Conservation (phyloP, 2,113 vertebrate species). For the Dicentrarchus labrax region DNA sequence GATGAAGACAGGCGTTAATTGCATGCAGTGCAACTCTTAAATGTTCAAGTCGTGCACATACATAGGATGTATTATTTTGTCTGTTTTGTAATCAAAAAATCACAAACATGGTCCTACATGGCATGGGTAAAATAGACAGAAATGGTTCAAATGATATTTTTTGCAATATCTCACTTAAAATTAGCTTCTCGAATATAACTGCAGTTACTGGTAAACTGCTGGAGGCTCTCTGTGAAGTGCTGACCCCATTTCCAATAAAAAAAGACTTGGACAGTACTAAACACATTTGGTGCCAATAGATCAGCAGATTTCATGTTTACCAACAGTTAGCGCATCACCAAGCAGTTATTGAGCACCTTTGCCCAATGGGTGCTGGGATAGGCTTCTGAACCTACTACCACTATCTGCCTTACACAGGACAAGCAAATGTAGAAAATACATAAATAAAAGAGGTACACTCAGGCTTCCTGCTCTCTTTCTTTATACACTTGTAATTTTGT, state of each 20-base stretch:
- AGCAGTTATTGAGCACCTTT: not conserved
- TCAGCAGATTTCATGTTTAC: not conserved
- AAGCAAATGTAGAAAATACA: slow-evolving; percentile 2
- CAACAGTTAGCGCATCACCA: not conserved
- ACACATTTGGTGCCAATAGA: not conserved
- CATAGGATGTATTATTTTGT: not conserved
- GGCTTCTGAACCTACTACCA: not conserved
- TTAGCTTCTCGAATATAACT: not conserved
- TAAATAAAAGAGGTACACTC: not conserved
- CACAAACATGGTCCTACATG: too few species aligned
- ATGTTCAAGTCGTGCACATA: not conserved
- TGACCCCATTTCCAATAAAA: not conserved
- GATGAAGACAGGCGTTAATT: too few species aligned
- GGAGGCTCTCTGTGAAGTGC: slow-evolving; percentile 1
- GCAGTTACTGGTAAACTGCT: not conserved
- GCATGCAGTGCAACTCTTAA: not conserved
- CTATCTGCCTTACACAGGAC: not conserved
- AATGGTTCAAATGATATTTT: not conserved
- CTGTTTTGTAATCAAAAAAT: not conserved
- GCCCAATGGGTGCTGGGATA: not conserved
- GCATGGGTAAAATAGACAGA: not conserved
- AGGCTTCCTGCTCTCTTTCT: not conserved
- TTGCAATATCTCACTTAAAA: not conserved
- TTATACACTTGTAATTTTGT: not conserved
- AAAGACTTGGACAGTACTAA: not conserved